Base-by-base conservation (phyloP, 2,797 vertebrate species). In the Sebastiscus albofasciatus region DNA sequence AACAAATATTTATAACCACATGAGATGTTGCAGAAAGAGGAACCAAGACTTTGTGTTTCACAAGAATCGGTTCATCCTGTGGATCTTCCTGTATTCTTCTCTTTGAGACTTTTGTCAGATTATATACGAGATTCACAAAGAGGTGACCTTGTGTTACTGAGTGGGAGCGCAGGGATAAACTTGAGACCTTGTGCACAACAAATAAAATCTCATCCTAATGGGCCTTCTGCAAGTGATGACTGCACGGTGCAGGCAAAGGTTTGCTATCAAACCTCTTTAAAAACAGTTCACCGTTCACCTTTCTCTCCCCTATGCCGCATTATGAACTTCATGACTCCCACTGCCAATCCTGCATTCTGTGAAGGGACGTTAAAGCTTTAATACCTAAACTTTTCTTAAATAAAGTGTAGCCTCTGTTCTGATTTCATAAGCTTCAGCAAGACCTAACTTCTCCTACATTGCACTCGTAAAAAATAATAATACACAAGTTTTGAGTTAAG, bases 241-340 rank as follows among this genome's bases (percentile, higher is more conserved):
- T 14, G 39, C 12, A 24, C 3, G 1, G 54, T 55, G 54, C 22
- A 20, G 11, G 8, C 54, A 55, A 20, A 55, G n/a, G 54, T 24
- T 55, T 24, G 54, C 20, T 55, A 13, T 55, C 54, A 55, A 24
- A 54, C 46, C 46, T 49, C 46, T 49, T 49, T 20, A 20, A 20
- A 49, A 49, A 49, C 16, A 46, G 42, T 42, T 46, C 42, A 26
- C 39, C 39, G 55, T 58, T 58, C 13, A 26, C 22, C 55, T 58
- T 58, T 61, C 34, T 9, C n/a, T 61, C n/a, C 62, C n/a, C 55
- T 61, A 12, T 52, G 54, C 71, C 71, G 66, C 67, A 83, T 81
- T 82, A 82, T 52, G 13, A 56, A 78, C 69, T 16, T 73, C 8
- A 39, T 34, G 24, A 69, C 14, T 71, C 70, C 67, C 6, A 31